Conservation (phyloP, 2,113 vertebrate genomes). For the Pomatostomus ruficeps region DNA sequence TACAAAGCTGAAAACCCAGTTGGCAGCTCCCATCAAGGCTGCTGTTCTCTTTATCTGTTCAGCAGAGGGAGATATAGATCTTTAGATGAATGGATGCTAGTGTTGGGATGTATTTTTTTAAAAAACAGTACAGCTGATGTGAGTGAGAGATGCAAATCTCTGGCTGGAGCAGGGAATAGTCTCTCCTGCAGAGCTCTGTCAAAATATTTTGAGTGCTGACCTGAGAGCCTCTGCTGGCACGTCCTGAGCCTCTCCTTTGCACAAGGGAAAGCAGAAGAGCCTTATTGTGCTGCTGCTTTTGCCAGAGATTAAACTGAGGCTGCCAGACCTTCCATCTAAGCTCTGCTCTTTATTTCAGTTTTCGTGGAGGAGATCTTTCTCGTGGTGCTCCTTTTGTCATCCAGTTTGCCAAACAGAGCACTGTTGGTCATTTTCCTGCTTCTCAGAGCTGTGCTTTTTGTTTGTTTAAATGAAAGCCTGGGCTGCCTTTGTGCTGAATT, state of each 20-base stretch:
- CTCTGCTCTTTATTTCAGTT: background rate
- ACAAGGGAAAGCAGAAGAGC: background rate
- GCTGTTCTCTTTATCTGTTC: conserved; percentile 33
- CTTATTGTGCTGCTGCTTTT: background rate
- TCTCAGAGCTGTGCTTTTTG: background rate
- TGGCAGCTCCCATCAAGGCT: conserved; percentile 11
- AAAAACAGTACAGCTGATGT: background rate
- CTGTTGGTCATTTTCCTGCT: background rate
- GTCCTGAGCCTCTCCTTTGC: background rate
- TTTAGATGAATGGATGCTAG: conserved; percentile 22
- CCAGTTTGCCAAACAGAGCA: background rate
- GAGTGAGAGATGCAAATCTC: background rate
- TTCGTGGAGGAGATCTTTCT: background rate
- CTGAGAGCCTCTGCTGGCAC: background rate
- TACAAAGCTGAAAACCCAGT: conserved; percentile 24
- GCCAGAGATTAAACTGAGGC: background rate
- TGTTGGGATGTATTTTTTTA: background rate
- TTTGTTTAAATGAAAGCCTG: background rate
- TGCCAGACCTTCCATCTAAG: background rate
- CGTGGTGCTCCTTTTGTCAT: background rate
- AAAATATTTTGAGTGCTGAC: background rate
- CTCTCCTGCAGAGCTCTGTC: background rate
- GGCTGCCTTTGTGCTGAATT: background rate
- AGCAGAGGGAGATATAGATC: conserved; percentile 57
- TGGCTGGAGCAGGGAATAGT: background rate